Evolutionary conservation across 2,797 vertebrate genomes (phyloP).

Genomic region (Danio aesculapii): DNA sequence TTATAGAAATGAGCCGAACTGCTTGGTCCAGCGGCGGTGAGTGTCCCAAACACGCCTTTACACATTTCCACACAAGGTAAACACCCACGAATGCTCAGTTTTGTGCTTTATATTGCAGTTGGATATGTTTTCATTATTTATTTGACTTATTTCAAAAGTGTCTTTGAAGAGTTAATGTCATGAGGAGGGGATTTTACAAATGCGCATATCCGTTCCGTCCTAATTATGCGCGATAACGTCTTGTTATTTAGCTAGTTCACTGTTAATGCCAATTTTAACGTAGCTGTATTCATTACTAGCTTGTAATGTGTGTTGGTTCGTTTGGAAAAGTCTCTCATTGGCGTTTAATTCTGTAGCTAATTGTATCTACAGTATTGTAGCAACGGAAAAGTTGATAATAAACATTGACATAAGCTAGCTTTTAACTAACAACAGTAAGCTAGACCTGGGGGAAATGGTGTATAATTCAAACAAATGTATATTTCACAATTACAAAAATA

Average conservation of each 20-base stretch:
- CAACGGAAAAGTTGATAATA: neutral
- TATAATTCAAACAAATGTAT: too few relatives aligned
- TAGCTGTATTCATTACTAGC: neutral
- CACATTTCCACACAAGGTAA: neutral
- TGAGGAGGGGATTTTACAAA: neutral
- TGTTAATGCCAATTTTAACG: neutral
- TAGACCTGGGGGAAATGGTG: too few relatives aligned
- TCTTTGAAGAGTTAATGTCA: neutral
- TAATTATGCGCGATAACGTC: neutral
- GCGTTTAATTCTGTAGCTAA: too few relatives aligned
- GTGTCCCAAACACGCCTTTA: constrained; percentile 2
- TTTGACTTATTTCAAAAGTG: neutral
- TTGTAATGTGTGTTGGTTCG: neutral
- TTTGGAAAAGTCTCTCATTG: neutral
- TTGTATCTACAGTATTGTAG: neutral
- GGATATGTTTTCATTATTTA: neutral
- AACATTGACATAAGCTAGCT: neutral
- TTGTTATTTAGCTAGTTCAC: too few relatives aligned
- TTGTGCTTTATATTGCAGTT: neutral
- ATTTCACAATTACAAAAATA: too few relatives aligned
- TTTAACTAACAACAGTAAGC: too few relatives aligned
- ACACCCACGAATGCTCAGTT: neutral
- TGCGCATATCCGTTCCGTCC: neutral
- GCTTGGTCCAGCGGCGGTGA: constrained; percentile 66
- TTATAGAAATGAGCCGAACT: constrained; percentile 80